Evolutionary conservation across 2,797 vertebrate species (phyloP).

Genomic region (Enteromius fasciolatus): DNA sequence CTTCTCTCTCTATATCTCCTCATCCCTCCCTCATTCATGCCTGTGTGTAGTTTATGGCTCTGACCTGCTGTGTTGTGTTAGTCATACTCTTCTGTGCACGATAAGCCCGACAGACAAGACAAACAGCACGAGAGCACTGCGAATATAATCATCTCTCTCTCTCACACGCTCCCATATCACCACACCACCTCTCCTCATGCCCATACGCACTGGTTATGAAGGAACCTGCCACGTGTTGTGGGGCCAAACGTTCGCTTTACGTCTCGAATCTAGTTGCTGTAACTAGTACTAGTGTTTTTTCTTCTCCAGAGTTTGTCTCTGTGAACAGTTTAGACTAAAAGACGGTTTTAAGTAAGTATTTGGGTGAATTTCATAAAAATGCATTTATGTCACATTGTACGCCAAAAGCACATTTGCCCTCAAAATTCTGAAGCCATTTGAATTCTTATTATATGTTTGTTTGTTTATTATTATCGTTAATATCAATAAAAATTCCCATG

Average conservation of each 20-base stretch:
- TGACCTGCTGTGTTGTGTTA: slow-evolving; percentile 45
- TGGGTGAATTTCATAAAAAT: neutral
- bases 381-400: neutral
- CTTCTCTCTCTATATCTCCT: slow-evolving; percentile 11
- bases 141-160: slow-evolving; percentile 30
- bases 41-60: slow-evolving; percentile 34
- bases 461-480: neutral
- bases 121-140: slow-evolving; percentile 19
- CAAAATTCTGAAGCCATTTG: neutral
- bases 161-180: slow-evolving; percentile 11
- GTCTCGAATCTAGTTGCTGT: slow-evolving; percentile 2
- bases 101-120: slow-evolving; percentile 49
- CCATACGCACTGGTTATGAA: neutral
- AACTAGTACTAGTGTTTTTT: neutral
- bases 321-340: neutral
- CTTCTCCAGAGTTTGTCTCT: neutral
- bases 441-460: neutral
- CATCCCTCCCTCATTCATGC: slow-evolving; percentile 23
- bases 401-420: neutral
- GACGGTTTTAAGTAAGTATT: neutral
- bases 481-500: no score
- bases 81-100: slow-evolving; percentile 37
- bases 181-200: slow-evolving; percentile 6
- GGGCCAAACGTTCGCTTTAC: neutral
- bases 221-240: neutral